Evolutionary conservation across 2,888 invertebrate species (phyloP).

Genomic region (Pristionchus arcanus): DNA sequence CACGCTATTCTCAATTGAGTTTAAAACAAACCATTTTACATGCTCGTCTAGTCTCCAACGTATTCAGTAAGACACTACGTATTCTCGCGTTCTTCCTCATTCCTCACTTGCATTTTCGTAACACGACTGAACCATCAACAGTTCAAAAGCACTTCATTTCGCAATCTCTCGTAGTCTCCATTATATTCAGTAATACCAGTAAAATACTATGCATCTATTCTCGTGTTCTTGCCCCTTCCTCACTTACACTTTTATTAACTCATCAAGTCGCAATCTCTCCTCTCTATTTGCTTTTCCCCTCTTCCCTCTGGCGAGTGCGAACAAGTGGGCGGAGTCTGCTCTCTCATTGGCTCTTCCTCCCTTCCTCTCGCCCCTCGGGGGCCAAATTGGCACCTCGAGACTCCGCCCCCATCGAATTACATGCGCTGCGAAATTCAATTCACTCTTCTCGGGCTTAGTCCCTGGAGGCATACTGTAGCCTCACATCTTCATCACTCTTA

Average conservation of each 20-base stretch:
- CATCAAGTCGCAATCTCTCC: not conserved
- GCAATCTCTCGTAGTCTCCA: not conserved
- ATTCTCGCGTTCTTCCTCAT: no score
- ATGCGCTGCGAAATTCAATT: slow-evolving; percentile 34
- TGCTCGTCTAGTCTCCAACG: no score
- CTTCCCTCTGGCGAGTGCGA: slow-evolving; percentile 4
- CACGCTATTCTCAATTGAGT: no score
- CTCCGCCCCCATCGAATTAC: slow-evolving; percentile 51
- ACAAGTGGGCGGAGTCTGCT: slow-evolving; percentile 35
- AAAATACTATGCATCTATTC: not conserved
- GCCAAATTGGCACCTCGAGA: slow-evolving; percentile 12
- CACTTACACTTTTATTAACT: slow-evolving; percentile 50
- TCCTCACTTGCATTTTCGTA: no score
- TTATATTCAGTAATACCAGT: not conserved
- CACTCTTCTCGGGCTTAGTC: not conserved
- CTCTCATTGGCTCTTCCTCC: slow-evolving; percentile 30
- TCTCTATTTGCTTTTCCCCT: not conserved
- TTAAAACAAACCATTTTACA: no score
- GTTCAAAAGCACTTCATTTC: no score
- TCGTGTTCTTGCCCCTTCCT: not conserved
- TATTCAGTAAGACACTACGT: no score
- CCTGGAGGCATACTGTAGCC: no score
- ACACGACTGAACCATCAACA: no score
- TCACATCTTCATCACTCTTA: no score
- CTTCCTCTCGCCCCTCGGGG: not conserved